Evolutionary conservation across 2,888 invertebrate species (phyloP), one percentile per base, ranked within the genome.

Genomic region (Pristionchus fissidentatus): DNA sequence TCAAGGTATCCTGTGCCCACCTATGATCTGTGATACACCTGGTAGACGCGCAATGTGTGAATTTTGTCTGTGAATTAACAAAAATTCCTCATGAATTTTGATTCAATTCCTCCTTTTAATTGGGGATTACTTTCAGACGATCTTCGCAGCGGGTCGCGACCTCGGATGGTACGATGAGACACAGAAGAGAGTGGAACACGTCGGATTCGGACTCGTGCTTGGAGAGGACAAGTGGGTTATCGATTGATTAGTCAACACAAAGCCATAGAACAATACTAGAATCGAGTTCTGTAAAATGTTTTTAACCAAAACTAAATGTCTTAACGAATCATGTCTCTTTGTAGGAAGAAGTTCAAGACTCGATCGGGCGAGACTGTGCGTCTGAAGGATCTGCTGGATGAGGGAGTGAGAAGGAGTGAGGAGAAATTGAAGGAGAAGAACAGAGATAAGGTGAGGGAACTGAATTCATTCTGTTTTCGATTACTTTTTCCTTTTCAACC

Each of bases 281-380:
- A 49, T 49, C 49, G 49, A 49, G 49, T 60, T 60, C 60, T 8
- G 60, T 15, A 60, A 60, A 60, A 26, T 8, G 60, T 15, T 15
- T 8, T 15, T 60, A 49, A 49, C 10, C 19, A 13, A 49, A 19
- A 49, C n/a, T n/a, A n/a, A n/a, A n/a, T n/a, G n/a, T n/a, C n/a
- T n/a, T n/a, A n/a, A n/a, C n/a, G n/a, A 15, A 41, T 75, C 32
- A n/a, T 60, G 60, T 8, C n/a, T 46, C 13, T n/a, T 78, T 80
- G 32, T 29, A 93, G 96, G 92, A 99, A 99, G 93, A 99, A 98
- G 93, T 98, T 99, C 92, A 99, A 99, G 93, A 98, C 98, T 0
- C 95, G 99, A 73, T 97, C 98, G 1, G 98, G 98, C 0, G 98
- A 98, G 86, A 97, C 97, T 0, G 95, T 99, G 0, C 95, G 96